These are phyloP conservation scores for Brotogeris chrysoptera DNA, from an alignment of 2,797 vertebrate genomes.

Conservation along the genomic window DNA sequence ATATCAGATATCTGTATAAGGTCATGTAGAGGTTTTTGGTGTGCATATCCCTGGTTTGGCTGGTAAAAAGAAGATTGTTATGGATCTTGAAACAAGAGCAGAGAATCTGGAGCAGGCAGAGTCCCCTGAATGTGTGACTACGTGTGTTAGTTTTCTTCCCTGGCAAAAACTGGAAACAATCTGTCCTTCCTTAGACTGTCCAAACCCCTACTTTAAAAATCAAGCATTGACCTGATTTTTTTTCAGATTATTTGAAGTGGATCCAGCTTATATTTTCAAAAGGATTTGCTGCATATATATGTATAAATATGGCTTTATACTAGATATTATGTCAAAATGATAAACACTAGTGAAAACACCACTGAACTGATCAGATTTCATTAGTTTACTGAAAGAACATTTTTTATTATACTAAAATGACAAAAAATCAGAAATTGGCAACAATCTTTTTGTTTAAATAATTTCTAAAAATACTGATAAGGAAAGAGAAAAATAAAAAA, in stretches of 20 bases:
- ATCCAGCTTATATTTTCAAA: not conserved
- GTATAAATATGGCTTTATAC: not conserved
- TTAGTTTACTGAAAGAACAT: not conserved
- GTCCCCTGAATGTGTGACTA: not conserved
- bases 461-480: not conserved
- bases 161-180: slow-evolving; percentile 24
- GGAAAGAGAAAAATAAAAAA: not conserved
- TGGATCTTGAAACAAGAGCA: not conserved
- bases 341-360: not conserved
- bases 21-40: not conserved
- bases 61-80: not conserved
- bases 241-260: not conserved
- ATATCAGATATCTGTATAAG: not conserved
- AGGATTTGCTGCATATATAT: not conserved
- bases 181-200: not conserved
- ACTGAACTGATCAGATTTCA: not conserved
- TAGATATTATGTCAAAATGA: not conserved
- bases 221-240: not conserved
- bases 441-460: not conserved
- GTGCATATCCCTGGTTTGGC: not conserved
- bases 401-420: not conserved
- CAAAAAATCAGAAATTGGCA: not conserved
- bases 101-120: not conserved
- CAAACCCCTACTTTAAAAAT: slow-evolving; percentile 16
- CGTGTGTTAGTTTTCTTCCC: not conserved